phyloP scores from a whole-genome alignment of 1,140 invertebrate genomes.

The Zaprionus ornatus region DNA sequence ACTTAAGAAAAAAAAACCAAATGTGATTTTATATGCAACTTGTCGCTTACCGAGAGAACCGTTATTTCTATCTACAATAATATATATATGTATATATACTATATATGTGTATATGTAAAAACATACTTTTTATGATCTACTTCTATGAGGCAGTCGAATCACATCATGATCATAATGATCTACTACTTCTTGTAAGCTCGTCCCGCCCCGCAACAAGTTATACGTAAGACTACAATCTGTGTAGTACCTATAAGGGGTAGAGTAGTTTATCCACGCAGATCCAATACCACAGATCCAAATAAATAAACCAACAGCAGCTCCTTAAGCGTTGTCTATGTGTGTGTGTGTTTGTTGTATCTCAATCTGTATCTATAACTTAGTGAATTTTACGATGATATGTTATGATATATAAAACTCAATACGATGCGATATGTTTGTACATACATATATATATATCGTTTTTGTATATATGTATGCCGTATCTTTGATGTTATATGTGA shows the following conservation, averaged over 20 bases:
- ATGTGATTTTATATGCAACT: constrained; percentile 53
- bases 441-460: background rate
- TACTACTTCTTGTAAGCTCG: background rate
- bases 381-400: background rate
- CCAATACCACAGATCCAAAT: background rate
- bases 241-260: background rate
- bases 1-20: constrained; percentile 23
- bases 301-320: background rate
- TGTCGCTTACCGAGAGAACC: constrained; percentile 18
- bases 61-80: constrained; percentile 6
- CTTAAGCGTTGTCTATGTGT: background rate
- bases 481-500: background rate
- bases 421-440: background rate
- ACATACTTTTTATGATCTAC: background rate
- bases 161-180: constrained; percentile 17
- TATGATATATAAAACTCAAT: background rate
- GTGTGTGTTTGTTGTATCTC: constrained; percentile 7
- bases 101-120: constrained; percentile 14
- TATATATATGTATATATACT: constrained; percentile 18
- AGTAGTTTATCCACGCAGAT: background rate
- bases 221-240: constrained; percentile 7
- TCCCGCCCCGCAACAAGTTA: constrained; percentile 7
- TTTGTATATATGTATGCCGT: background rate
- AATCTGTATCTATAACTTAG: background rate
- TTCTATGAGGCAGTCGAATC: constrained; percentile 16